phyloP scores from a whole-genome alignment of 2,113 vertebrate species.

The Perognathus longimembris region DNA sequence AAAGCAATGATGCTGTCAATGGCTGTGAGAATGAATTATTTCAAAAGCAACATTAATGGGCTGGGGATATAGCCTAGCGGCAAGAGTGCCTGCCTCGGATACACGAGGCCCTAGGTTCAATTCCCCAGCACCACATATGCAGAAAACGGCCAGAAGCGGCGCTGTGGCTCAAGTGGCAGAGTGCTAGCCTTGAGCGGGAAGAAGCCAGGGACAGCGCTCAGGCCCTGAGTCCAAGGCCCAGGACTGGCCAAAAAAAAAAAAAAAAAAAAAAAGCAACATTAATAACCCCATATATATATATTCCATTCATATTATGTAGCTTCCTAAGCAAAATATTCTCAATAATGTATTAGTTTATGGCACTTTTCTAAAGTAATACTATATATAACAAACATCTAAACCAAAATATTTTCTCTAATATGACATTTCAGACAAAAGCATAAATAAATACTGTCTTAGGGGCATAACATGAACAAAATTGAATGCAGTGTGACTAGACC shows the following conservation, averaged over 20 bases:
- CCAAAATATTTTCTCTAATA: conserved; percentile 4
- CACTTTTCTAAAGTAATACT: background rate
- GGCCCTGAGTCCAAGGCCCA: too few relatives aligned
- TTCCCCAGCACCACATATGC: too few relatives aligned
- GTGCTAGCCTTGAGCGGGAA: too few relatives aligned
- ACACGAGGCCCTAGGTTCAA: too few relatives aligned
- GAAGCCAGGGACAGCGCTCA: too few relatives aligned
- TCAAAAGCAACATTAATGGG: background rate
- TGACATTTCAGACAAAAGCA: conserved; percentile 25
- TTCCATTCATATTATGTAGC: background rate
- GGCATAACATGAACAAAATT: background rate
- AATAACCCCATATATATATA: background rate
- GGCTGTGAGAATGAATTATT: background rate
- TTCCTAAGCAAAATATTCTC: background rate
- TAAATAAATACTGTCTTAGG: background rate
- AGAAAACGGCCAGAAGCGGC: too few relatives aligned
- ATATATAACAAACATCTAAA: background rate
- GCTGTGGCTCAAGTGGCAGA: too few relatives aligned
- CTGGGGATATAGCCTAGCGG: too few relatives aligned
- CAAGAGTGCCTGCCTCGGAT: too few relatives aligned
- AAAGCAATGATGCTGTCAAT: background rate
- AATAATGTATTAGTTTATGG: background rate
- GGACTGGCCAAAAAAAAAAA: too few relatives aligned
- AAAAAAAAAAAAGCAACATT: too few relatives aligned
- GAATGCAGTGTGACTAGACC: background rate